Evolutionary conservation across 2,113 vertebrate genomes (phyloP), one percentile per base, ranked within the genome.

Genomic region (Platichthys stellatus): DNA sequence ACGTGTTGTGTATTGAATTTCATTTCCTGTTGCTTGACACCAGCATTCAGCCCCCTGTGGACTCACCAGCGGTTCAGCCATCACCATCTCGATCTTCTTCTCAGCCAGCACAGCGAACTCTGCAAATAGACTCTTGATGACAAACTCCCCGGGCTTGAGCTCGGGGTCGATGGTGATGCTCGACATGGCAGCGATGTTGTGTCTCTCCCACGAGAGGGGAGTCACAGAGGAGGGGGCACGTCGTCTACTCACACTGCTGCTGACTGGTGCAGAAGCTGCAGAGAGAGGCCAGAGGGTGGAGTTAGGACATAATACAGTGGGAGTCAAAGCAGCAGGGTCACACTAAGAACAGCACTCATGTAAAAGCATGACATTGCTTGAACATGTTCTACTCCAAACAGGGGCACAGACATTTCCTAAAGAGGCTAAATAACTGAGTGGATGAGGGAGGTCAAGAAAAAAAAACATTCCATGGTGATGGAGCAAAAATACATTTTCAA

Each of bases 71-170:
- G 98, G 97, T 93, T 99, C 98, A 61, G 98, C 98, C 98, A 99
- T 99, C 92, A 99, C 98, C 94, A 99, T 96, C 94, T 99, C 98
- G 81, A 99, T 99, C 96, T 99, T 99, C 95, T 99, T 99, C 95
- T 99, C 98, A 64, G 98, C 97, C 82, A 98, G 97, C 92, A 98
- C 93, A 83, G 98, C 97, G 85, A 99, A 99, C 92, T 99, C 98
- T 23, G 98, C 97, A 21, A 99, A 99, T 68, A 99, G 96, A 90
- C 97, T 99, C 94, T 99, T 99, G 95, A 99, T 98, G 96, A 99
- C 98, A 88, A 97, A 99, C 93, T 99, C 98, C 83, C 98, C 98
- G 57, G 98, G 98, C 91, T 99, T 99, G 88, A 97, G 96, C 95
- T 99, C 98, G 71, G 98, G 97, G 95, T 99, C 98, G 90, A 99